Percentiles rank a stretch among this genome's conserved stretches.
These are phyloP conservation scores for Zeus faber DNA, from an alignment of 2,113 vertebrate genomes.

Conservation along the genomic window DNA sequence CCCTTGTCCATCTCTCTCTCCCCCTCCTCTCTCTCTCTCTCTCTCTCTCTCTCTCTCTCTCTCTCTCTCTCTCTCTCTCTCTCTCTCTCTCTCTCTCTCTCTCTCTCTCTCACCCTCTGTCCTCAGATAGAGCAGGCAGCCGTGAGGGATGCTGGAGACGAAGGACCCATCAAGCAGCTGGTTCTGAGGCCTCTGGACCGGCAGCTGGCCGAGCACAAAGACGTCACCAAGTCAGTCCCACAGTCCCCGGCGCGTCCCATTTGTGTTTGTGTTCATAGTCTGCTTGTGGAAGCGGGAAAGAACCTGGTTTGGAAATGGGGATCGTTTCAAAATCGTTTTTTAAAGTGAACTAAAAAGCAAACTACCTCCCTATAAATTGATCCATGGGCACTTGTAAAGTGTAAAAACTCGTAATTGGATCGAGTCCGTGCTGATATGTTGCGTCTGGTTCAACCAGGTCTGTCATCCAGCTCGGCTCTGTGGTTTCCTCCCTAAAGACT, in stretches of 20 bases:
- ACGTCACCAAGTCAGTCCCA: constrained; percentile 70
- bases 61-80: not conserved
- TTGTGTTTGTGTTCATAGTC: not conserved
- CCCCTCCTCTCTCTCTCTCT: not conserved
- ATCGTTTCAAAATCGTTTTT: no score
- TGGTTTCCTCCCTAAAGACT: constrained; percentile 71
- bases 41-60: not conserved
- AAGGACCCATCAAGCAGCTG: constrained; percentile 62
- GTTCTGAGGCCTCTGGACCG: constrained; percentile 72
- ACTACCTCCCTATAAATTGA: no score
- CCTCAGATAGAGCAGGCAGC: constrained; percentile 75
- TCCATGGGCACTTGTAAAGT: no score
- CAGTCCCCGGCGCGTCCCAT: not conserved
- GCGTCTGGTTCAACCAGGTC: constrained; percentile 52
- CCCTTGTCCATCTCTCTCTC: not conserved
- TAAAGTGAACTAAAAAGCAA: no score
- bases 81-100: not conserved
- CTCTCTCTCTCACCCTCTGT: constrained; percentile 1
- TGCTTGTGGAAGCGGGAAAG: no score
- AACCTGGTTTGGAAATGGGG: no score
- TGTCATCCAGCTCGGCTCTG: constrained; percentile 72
- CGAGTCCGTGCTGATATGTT: not conserved
- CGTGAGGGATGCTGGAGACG: constrained; percentile 66
- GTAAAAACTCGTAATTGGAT: not conserved
- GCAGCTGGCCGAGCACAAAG: constrained; percentile 80